Evolutionary conservation across 2,113 vertebrate genomes (phyloP), one percentile per base, ranked within the genome.

Genomic region (Charadrius vociferus): DNA sequence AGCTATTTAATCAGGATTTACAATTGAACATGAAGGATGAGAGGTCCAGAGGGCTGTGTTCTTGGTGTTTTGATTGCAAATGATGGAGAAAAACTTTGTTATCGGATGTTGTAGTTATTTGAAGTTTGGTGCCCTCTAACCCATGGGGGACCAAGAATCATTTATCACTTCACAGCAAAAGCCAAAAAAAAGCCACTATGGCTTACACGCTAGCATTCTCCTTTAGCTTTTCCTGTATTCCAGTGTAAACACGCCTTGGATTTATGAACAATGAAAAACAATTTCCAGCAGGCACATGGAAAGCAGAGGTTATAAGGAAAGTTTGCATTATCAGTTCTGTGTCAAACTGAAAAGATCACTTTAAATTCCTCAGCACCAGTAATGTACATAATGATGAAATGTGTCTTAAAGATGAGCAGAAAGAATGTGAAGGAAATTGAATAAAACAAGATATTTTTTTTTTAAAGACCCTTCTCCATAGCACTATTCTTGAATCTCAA

Each of bases 1-100:
- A 99, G 98, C 99, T 98, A 99, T 99, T 99, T 99, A 98, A 98
- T 99, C 98, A 98, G 99, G 99, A 99, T 99, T 99, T 99, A 99
- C 99, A 99, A 99, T 99, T 98, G 98, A 98, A 98, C 98, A 98
- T 98, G 98, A 98, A 98, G 98, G 97, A 98, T 97, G 98, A 98
- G 97, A 98, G 98, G 98, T 98, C 98, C 97, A 75, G 97, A 98
- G 98, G 98, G 98, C 98, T 98, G 98, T 97, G 98, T 98, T 98
- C 98, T 98, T 98, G 98, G 97, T 99, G 98, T 99, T 99, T 99
- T 98, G 98, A 98, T 98, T 99, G 98, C 98, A 99, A 99, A 99
- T 98, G 99, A 99, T 98, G 98, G 98, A 98, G 98, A 99, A 99
- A 99, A 98, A 98, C 98, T 98, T 98, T 98, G 98, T 98, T 99